Base-by-base conservation (phyloP, 2,113 vertebrate genomes). In the Silurus glanis region DNA sequence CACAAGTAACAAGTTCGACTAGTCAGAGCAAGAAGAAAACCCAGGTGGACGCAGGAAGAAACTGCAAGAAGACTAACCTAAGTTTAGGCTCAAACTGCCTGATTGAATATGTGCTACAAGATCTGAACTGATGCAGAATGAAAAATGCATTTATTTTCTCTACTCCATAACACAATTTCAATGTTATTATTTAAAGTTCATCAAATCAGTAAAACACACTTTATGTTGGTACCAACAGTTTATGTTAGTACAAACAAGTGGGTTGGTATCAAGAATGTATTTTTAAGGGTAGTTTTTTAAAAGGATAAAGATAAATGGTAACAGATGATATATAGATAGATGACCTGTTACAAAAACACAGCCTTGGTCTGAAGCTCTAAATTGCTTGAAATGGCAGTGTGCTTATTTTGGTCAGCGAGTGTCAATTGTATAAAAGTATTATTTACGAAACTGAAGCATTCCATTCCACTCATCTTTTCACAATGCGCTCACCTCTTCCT, bases 391-490 rank as follows among this genome's bases (percentile, higher is more conserved):
- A 37, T 58, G 8, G 10, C 13, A 12, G 17, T 19, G 47, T 67
- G 12, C 13, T 17, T 61, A n/a, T 13, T 75, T 51, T 75, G 51
- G 13, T n/a, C 17, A 21, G 37, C 78, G 21, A 45, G 28, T 21
- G 19, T 3, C 9, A 45, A 6, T 19, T 80, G 28, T 59, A 37
- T 80, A 51, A 80, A 59, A 55, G 47, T 49, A 5, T 21, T 51
- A 74, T 74, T 51, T 9, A 51, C 2, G 16, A 53, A 45, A 5
- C 16, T 21, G 14, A 59, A 55, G 16, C 80, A 86, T 51, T 81
- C 25, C 76, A 71, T 58, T 85, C 37, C 66, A 47, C 53, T 86
- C 23, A 51, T 82, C 64, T 82, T 74, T 80, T 17, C 47, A 64
- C 67, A 59, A 2, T 45, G 58, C 25, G 49, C 58, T 75, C 25